phyloP scores from a whole-genome alignment of 2,797 vertebrate species.

The Malacoraja senta region DNA sequence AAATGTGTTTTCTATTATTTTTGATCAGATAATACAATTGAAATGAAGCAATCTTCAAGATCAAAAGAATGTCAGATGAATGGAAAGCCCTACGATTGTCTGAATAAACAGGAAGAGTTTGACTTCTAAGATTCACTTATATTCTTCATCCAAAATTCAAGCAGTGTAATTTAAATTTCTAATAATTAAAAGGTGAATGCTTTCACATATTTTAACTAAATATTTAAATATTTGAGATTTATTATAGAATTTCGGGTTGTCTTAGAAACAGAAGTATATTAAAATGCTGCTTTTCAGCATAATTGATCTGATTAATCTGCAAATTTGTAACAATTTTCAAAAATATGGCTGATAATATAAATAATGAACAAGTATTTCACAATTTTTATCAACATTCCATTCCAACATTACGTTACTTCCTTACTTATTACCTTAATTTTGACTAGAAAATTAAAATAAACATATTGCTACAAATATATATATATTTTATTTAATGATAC shows the following conservation, averaged over 20 bases:
- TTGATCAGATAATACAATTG: slow-evolving; percentile 41
- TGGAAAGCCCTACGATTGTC: background rate
- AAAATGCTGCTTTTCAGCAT: background rate
- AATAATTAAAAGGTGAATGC: background rate
- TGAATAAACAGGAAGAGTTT: slow-evolving; percentile 34
- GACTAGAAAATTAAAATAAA: background rate
- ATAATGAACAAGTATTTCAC: background rate
- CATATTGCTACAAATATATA: background rate
- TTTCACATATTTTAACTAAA: background rate
- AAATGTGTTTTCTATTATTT: slow-evolving; percentile 37
- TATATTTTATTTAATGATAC: background rate
- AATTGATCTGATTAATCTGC: background rate
- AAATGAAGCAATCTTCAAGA: slow-evolving; percentile 41
- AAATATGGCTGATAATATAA: background rate
- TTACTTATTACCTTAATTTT: background rate
- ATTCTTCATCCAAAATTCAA: background rate
- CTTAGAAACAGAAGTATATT: background rate
- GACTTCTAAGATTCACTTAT: slow-evolving; percentile 35
- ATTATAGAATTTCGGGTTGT: background rate
- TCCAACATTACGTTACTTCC: background rate
- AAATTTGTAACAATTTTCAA: background rate
- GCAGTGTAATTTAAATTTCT: slow-evolving; percentile 8
- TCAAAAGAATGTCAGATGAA: slow-evolving; percentile 34
- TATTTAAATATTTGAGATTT: background rate
- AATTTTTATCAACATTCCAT: background rate